Conservation (phyloP, 2,113 vertebrate species). For the Toxostoma redivivum region DNA sequence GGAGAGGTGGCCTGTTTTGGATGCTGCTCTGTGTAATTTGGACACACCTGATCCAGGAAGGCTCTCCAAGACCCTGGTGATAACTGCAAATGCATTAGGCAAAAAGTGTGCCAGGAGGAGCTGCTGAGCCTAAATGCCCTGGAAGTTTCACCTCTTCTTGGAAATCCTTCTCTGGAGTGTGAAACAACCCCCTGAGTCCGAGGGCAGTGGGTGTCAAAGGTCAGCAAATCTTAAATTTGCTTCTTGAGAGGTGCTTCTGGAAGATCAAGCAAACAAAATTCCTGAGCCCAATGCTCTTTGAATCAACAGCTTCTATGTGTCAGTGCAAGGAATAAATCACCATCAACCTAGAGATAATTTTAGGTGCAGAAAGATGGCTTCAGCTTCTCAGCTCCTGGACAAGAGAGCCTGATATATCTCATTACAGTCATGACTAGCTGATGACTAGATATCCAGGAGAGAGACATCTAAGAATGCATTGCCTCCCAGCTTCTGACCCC, state of each 20-base stretch:
- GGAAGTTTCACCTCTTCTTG: neutral
- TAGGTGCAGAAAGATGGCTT: neutral
- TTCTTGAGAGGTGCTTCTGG: neutral
- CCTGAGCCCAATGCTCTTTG: neutral
- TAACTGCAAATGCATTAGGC: neutral
- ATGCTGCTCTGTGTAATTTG: neutral
- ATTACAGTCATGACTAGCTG: neutral
- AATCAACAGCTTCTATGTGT: neutral
- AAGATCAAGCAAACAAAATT: neutral
- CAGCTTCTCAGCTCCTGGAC: neutral
- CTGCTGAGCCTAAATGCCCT: neutral
- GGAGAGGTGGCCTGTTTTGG: neutral
- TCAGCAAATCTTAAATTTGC: neutral
- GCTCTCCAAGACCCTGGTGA: neutral
- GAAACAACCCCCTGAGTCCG: neutral
- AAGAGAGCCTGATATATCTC: neutral
- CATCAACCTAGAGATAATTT: neutral
- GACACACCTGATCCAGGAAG: accelerated
- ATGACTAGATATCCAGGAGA: neutral
- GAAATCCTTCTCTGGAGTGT: neutral
- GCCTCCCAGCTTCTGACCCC: neutral
- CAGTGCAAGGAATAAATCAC: neutral
- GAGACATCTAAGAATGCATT: neutral
- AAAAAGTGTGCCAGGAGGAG: neutral
- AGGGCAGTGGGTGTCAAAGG: neutral